These are phyloP conservation scores for Actinostola sp. DNA, from an alignment of 92 coral and sea anemone genomes.

Conservation along the genomic window DNA sequence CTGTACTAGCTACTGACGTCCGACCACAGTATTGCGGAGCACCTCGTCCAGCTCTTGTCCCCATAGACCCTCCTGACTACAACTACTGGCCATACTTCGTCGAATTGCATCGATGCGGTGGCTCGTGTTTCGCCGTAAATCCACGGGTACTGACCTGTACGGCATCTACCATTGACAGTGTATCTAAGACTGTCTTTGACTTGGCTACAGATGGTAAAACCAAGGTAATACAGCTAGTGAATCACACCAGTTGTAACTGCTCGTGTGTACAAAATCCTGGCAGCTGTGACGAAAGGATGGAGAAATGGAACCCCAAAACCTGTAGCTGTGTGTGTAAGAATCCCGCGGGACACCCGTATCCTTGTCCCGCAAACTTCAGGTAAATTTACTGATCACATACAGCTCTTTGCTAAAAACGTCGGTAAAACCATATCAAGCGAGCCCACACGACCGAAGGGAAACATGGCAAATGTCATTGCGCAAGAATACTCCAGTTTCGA, in stretches of 20 bases:
- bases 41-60: conserved; percentile 62
- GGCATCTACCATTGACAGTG: conserved; percentile 8
- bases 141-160: conserved; percentile 50
- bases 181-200: not conserved
- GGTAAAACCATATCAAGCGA: too few species aligned
- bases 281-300: conserved; percentile 23
- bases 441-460: too few species aligned
- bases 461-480: too few species aligned
- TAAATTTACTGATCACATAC: too few species aligned
- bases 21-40: conserved; percentile 36
- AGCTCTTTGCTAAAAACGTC: too few species aligned
- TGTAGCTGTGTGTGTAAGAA: conserved; percentile 41
- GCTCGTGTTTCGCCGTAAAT: conserved; percentile 47
- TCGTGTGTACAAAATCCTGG: conserved; percentile 49
- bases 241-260: conserved; percentile 55
- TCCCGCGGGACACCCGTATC: conserved; percentile 18
- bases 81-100: conserved; percentile 71
- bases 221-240: not conserved
- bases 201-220: not conserved
- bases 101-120: conserved; percentile 71
- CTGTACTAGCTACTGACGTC: not conserved
- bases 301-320: conserved; percentile 26
- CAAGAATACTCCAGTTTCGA: too few species aligned
- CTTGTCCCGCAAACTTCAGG: conserved; percentile 29
- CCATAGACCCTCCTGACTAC: conserved; percentile 59